Percentiles rank a stretch among this genome's conserved stretches.
Conservation (phyloP, 92 coral and sea anemone genomes). For the Epizoanthus illoricatus region DNA sequence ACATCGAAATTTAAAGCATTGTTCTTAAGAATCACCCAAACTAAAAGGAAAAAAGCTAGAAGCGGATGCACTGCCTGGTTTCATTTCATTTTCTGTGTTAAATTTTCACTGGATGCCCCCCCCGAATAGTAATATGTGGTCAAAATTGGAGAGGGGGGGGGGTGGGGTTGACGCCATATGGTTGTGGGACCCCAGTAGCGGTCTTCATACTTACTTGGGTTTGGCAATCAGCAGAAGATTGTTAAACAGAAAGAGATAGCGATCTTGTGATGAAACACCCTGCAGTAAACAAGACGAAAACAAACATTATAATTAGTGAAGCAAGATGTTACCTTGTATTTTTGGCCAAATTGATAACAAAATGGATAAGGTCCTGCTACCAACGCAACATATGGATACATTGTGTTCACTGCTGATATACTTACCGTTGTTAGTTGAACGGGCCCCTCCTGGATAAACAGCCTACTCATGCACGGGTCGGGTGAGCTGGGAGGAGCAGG, state of each 20-base stretch:
- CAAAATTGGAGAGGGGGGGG: too few relatives aligned
- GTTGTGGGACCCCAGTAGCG: neutral
- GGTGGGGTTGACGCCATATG: too few relatives aligned
- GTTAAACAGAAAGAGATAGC: constrained; percentile 83
- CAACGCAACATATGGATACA: neutral
- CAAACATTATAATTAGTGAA: neutral
- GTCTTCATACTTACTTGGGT: constrained; percentile 68
- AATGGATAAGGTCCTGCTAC: too few relatives aligned
- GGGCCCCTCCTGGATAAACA: constrained; percentile 82
- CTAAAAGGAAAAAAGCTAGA: too few relatives aligned
- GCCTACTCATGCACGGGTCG: constrained; percentile 49
- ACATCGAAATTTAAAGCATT: too few relatives aligned
- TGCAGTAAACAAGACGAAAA: constrained; percentile 22
- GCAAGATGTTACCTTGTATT: neutral
- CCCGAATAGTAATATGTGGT: too few relatives aligned
- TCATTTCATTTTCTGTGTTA: too few relatives aligned
- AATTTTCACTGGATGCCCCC: too few relatives aligned
- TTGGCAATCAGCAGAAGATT: constrained; percentile 88
- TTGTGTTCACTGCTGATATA: neutral
- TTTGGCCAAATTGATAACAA: neutral
- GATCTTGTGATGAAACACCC: constrained; percentile 86
- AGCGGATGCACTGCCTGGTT: too few relatives aligned
- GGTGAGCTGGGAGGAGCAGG: constrained; percentile 53
- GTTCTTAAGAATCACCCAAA: too few relatives aligned
- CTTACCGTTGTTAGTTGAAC: constrained; percentile 88